Percentiles rank a stretch among this genome's conserved stretches.
These are phyloP conservation scores for Ancistrus triradiatus DNA, from an alignment of 2,113 vertebrate species.

Conservation along the genomic window DNA sequence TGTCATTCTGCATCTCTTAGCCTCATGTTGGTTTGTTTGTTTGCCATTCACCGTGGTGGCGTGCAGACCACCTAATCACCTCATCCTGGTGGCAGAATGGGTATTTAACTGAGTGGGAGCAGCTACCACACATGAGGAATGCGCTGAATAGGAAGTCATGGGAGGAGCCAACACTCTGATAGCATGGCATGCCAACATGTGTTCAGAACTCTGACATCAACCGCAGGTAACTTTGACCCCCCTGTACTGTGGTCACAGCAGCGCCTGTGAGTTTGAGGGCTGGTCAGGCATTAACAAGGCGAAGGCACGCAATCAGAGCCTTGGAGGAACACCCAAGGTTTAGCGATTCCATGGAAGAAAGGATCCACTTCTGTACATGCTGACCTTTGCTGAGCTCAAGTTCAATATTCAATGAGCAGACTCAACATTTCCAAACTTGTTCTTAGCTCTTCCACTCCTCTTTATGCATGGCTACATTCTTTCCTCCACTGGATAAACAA, in stretches of 20 bases:
- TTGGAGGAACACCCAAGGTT: conserved; percentile 21
- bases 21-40: conserved; percentile 34
- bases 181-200: conserved; percentile 2
- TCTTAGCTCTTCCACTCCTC: not conserved
- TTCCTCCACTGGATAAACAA: conserved; percentile 1
- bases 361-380: conserved; percentile 3
- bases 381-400: conserved; percentile 34
- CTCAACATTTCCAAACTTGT: conserved; percentile 29
- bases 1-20: conserved; percentile 22
- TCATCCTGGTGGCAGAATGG: conserved; percentile 21
- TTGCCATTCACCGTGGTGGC: not conserved
- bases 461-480: conserved; percentile 20
- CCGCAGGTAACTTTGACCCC: conserved; percentile 23
- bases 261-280: not conserved
- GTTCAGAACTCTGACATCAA: not conserved
- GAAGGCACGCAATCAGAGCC: conserved; percentile 7
- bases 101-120: conserved; percentile 27
- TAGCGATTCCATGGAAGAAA: conserved; percentile 12
- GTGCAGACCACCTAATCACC: conserved; percentile 7
- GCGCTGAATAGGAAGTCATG: conserved; percentile 8
- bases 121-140: conserved; percentile 28
- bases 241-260: conserved; percentile 23
- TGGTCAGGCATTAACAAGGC: conserved; percentile 23
- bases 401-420: conserved; percentile 11
- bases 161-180: conserved; percentile 8